Evolutionary conservation across 2,888 invertebrate species (phyloP).

Genomic region (Isotomurus palustris): DNA sequence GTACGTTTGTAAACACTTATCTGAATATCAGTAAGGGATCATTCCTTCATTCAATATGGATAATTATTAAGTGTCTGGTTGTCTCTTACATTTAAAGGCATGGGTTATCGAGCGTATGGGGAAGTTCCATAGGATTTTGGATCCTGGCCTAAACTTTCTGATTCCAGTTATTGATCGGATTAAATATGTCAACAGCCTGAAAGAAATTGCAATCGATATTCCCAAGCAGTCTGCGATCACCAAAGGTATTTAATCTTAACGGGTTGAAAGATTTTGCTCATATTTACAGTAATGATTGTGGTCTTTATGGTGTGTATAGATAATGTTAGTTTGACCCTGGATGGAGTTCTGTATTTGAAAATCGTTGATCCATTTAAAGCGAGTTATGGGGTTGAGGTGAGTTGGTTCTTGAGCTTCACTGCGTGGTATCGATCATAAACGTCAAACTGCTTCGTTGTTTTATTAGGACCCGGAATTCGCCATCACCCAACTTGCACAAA

Average conservation of each 20-base stretch:
- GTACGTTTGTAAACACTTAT: constrained; percentile 52
- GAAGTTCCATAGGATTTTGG: constrained; percentile 84
- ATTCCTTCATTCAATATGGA: neutral
- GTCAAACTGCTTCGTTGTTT: too few relatives aligned
- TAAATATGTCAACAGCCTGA: constrained; percentile 95
- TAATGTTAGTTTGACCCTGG: constrained; percentile 93
- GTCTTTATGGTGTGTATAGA: constrained; percentile 56
- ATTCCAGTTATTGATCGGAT: constrained; percentile 87
- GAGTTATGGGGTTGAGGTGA: constrained; percentile 98
- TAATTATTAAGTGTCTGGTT: neutral
- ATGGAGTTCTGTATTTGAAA: constrained; percentile 92
- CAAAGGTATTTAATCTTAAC: constrained; percentile 55
- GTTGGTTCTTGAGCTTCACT: constrained; percentile 1
- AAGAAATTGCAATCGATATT: constrained; percentile 98
- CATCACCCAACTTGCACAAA: constrained; percentile 96
- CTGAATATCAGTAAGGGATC: neutral
- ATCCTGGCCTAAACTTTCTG: constrained; percentile 89
- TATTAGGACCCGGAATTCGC: constrained; percentile 90
- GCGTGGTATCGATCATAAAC: neutral
- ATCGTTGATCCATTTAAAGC: constrained; percentile 90
- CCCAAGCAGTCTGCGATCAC: constrained; percentile 98
- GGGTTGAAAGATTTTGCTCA: too few relatives aligned
- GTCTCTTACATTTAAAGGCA: constrained; percentile 58
- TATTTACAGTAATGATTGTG: too few relatives aligned
- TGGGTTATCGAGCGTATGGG: constrained; percentile 99